These are phyloP conservation scores for Pristionchus entomophagus DNA, from an alignment of 2,888 invertebrate genomes.

Conservation along the genomic window DNA sequence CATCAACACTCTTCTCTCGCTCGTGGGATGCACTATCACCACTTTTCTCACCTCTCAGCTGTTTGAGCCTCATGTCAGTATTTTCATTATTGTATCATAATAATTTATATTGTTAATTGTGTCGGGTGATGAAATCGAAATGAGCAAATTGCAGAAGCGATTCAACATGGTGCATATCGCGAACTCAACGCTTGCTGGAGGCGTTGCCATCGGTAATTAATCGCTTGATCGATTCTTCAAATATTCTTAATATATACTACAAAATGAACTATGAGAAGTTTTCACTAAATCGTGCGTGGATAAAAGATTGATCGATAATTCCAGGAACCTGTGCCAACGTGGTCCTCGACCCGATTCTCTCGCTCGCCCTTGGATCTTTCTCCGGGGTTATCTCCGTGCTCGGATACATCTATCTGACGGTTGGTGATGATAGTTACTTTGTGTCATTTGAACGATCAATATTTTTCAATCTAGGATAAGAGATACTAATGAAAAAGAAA, in stretches of 20 bases:
- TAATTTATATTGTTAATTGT: background rate
- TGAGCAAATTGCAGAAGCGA: conserved; percentile 55
- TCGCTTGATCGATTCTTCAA: background rate
- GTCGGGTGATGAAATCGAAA: background rate
- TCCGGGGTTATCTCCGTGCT: conserved; percentile 74
- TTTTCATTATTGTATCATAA: background rate
- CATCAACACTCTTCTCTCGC: conserved; percentile 91
- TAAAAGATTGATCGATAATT: background rate
- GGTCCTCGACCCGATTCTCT: conserved; percentile 76
- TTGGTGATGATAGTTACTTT: conserved; percentile 31
- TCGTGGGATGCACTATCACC: conserved; percentile 85
- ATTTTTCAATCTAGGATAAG: no score
- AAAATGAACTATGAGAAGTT: background rate
- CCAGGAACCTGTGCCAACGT: conserved; percentile 77
- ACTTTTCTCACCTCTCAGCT: conserved; percentile 82
- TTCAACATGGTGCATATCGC: conserved; percentile 78
- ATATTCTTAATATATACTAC: background rate
- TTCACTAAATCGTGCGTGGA: background rate
- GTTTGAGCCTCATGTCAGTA: conserved; percentile 13
- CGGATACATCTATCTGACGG: conserved; percentile 69
- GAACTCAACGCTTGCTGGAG: conserved; percentile 78
- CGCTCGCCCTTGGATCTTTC: conserved; percentile 73
- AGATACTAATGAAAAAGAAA: no score
- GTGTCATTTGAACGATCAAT: background rate
- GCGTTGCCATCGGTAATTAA: conserved; percentile 59